Conservation (phyloP, 2,797 vertebrate species). For the Anolis apletophallus region DNA sequence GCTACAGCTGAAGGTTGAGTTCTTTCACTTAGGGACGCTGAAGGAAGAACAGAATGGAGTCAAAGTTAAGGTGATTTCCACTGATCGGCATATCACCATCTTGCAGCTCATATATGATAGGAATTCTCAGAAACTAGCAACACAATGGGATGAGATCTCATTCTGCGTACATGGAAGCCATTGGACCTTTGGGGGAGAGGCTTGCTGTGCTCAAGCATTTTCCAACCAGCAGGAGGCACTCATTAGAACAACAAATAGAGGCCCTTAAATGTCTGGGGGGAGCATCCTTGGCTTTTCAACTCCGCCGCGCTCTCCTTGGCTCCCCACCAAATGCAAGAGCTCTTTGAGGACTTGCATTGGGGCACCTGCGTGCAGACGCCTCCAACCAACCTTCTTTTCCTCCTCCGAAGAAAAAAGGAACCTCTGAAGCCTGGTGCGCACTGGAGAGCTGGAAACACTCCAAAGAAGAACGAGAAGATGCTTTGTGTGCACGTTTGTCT, state of each 20-base stretch:
- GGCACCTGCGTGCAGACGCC: neutral
- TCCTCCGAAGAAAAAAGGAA: neutral
- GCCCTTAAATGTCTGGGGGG: neutral
- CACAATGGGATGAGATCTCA: too few relatives aligned
- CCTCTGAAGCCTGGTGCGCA: neutral
- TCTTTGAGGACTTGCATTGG: slow-evolving; percentile 6
- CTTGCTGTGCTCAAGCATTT: neutral
- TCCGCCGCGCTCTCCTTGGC: neutral
- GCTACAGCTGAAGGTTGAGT: too few relatives aligned
- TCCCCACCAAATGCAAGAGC: neutral
- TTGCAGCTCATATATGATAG: too few relatives aligned
- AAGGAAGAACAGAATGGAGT: too few relatives aligned
- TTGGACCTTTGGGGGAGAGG: neutral
- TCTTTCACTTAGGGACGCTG: too few relatives aligned
- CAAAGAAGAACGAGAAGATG: neutral
- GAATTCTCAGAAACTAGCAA: too few relatives aligned
- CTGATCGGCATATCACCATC: too few relatives aligned
- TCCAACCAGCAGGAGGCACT: neutral
- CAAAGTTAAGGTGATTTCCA: too few relatives aligned
- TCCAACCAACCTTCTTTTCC: neutral
- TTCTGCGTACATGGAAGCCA: too few relatives aligned
- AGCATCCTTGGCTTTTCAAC: neutral
- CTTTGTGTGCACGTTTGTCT: too few relatives aligned
- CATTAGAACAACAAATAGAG: neutral
- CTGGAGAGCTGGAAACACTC: neutral